Conservation (phyloP, 2,113 vertebrate genomes). For the Carollia perspicillata region DNA sequence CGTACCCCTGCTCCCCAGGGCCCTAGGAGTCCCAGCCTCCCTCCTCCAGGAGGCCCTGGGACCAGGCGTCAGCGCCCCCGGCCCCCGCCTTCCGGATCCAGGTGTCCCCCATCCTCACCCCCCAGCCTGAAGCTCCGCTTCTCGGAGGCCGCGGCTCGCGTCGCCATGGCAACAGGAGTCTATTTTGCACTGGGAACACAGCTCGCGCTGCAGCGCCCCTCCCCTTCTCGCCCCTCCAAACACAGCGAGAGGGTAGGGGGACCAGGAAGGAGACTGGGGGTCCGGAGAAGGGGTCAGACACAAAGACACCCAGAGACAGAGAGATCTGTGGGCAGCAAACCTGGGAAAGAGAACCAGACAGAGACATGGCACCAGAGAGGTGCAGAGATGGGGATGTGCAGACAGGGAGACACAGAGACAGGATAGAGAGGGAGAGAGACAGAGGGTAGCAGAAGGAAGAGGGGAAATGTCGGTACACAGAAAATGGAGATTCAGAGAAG, state of each 20-base stretch:
- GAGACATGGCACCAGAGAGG: neutral
- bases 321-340: neutral
- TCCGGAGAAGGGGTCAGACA: neutral
- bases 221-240: slow-evolving; percentile 22
- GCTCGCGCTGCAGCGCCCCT: slow-evolving; percentile 64
- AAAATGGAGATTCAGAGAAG: neutral
- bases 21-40: neutral
- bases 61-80: slow-evolving; percentile 9
- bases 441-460: neutral
- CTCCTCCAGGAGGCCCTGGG: neutral
- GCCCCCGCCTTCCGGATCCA: slow-evolving; percentile 73
- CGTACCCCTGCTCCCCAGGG: neutral
- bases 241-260: neutral
- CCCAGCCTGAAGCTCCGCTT: slow-evolving; percentile 50
- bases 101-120: slow-evolving; percentile 58
- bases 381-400: neutral
- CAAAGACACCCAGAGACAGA: neutral
- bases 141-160: slow-evolving; percentile 52
- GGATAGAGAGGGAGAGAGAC: neutral
- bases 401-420: neutral
- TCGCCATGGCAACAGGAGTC: slow-evolving; percentile 73
- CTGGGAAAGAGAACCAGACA: neutral
- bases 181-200: slow-evolving; percentile 75
- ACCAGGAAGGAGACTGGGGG: neutral
- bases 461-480: neutral